Conservation (phyloP, 2,113 vertebrate genomes). For the Aramus guarauna region DNA sequence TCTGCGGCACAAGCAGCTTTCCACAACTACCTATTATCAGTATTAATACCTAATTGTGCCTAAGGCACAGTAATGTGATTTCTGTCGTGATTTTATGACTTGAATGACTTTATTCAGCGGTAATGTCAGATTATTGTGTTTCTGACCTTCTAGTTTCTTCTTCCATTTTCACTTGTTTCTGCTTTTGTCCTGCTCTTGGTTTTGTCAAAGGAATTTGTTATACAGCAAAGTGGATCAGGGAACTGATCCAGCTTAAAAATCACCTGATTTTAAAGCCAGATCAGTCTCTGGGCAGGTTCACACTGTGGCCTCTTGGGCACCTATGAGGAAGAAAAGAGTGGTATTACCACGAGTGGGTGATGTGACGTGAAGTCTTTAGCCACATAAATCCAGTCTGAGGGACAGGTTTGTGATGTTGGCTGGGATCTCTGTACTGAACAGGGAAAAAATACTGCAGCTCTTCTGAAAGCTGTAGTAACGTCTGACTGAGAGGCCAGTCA, state of each 20-base stretch:
- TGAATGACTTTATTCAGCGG: neutral
- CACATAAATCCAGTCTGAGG: neutral
- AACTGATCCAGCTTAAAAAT: slow-evolving; percentile 40
- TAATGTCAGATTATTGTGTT: neutral
- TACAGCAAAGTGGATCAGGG: neutral
- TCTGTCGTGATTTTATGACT: neutral
- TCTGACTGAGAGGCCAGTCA: neutral
- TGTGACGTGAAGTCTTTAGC: neutral
- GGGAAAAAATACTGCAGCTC: neutral
- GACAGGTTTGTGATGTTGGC: fast-evolving
- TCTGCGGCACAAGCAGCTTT: neutral
- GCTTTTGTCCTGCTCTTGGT: neutral
- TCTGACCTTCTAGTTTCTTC: neutral
- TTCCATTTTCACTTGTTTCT: neutral
- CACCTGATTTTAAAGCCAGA: slow-evolving; percentile 13
- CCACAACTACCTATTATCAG: neutral
- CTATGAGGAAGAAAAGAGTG: neutral
- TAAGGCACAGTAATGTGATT: neutral
- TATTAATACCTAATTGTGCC: neutral
- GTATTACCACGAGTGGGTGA: neutral
- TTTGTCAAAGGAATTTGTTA: neutral
- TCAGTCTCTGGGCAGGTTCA: neutral
- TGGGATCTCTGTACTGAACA: neutral
- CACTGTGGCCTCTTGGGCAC: neutral
- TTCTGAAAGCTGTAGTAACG: neutral